Percentiles rank a stretch among this genome's conserved stretches.
These are phyloP conservation scores for Hyalella azteca DNA, from an alignment of 2,888 invertebrate genomes.

Conservation along the genomic window DNA sequence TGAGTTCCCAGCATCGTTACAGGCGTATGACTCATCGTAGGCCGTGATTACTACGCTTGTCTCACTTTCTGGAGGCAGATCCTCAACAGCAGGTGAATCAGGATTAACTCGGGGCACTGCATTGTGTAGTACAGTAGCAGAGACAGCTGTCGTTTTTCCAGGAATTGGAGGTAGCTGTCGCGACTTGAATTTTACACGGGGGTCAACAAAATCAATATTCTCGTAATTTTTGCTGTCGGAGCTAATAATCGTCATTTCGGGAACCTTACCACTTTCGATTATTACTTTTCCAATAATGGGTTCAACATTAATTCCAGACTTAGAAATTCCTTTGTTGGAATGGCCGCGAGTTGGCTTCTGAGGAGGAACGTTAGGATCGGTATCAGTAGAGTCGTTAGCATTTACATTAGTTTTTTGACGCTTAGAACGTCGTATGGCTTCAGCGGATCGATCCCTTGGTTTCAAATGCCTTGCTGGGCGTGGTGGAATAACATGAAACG, in stretches of 20 bases:
- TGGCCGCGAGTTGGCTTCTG: neutral
- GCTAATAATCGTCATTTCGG: neutral
- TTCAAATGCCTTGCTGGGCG: conserved; percentile 48
- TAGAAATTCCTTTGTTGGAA: neutral
- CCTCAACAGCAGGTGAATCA: conserved; percentile 38
- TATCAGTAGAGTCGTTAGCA: neutral
- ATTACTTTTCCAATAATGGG: conserved; percentile 22
- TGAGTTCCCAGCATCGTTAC: neutral
- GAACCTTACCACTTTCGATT: neutral
- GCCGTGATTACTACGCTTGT: neutral
- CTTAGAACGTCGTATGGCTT: conserved; percentile 40
- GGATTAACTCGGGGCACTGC: too few relatives aligned
- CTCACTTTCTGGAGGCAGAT: conserved; percentile 24
- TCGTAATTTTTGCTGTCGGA: neutral
- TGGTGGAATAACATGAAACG: conserved; percentile 33
- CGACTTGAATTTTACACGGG: neutral
- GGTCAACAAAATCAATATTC: neutral
- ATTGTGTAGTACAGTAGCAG: neutral
- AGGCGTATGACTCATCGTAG: neutral
- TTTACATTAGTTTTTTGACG: conserved; percentile 36
- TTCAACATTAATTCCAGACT: neutral
- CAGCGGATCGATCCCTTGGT: conserved; percentile 39
- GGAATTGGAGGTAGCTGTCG: conserved; percentile 36
- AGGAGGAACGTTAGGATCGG: neutral
- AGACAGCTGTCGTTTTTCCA: conserved; percentile 6